Conservation (phyloP, 2,113 vertebrate species). For the Epinephelus lanceolatus region DNA sequence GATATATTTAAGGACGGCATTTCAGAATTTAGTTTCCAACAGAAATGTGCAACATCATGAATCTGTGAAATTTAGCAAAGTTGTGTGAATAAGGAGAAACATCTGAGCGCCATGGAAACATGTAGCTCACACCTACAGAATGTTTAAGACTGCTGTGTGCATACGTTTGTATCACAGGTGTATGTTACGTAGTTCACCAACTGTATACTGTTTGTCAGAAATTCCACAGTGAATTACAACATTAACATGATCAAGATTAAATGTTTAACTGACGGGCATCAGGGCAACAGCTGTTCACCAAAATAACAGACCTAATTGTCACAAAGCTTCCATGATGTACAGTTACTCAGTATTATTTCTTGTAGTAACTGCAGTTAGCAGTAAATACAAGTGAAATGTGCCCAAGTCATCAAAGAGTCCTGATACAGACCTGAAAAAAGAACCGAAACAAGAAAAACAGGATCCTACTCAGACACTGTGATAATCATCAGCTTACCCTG, state of each 20-base stretch:
- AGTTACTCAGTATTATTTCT: too few species aligned
- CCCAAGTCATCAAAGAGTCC: not conserved
- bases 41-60: not conserved
- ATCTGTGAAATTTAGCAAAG: not conserved
- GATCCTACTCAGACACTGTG: not conserved
- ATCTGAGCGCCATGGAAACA: not conserved
- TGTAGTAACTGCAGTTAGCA: too few species aligned
- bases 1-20: not conserved
- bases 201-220: not conserved
- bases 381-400: not conserved
- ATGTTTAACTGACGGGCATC: not conserved
- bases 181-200: not conserved
- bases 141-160: not conserved
- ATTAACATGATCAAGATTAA: not conserved
- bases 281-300: too few species aligned
- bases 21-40: not conserved
- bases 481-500: not conserved
- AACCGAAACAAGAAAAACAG: not conserved
- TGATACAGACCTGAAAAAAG: not conserved
- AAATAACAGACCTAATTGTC: too few species aligned
- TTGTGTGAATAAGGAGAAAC: conserved; percentile 6
- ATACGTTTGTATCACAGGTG: not conserved
- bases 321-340: too few species aligned
- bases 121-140: not conserved
- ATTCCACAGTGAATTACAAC: not conserved